Evolutionary conservation across 2,888 invertebrate species (phyloP).

Genomic region (Phorcus lineatus): DNA sequence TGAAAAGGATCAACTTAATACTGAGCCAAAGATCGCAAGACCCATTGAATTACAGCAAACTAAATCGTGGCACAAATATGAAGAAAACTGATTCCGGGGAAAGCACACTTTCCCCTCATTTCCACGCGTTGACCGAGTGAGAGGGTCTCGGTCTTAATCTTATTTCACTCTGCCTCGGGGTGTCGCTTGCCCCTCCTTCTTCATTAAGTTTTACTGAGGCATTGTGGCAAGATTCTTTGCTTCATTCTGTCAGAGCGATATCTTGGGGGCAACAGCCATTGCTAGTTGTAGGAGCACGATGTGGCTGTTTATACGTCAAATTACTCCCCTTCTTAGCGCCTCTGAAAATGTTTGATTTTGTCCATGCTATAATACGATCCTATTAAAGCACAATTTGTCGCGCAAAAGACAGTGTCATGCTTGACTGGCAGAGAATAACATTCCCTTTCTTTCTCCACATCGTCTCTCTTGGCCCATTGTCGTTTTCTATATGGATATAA

Average conservation of each 20-base stretch:
- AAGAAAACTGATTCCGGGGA: slow-evolving; percentile 10
- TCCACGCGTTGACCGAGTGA: not conserved
- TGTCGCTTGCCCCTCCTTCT: slow-evolving; percentile 10
- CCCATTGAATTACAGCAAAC: not conserved
- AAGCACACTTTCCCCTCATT: not conserved
- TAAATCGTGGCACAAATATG: not conserved
- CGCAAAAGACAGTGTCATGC: slow-evolving; percentile 3
- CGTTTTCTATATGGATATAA: slow-evolving; percentile 14
- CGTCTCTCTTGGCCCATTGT: not conserved
- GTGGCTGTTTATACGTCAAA: slow-evolving; percentile 20
- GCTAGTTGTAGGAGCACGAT: slow-evolving; percentile 1
- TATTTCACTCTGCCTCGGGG: not conserved
- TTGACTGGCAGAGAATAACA: slow-evolving; percentile 3
- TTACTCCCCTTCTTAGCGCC: slow-evolving; percentile 12
- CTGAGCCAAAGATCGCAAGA: not conserved
- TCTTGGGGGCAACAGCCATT: slow-evolving; percentile 7
- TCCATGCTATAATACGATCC: slow-evolving; percentile 20
- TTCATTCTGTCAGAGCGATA: not conserved
- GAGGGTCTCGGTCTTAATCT: not conserved
- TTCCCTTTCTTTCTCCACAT: not conserved
- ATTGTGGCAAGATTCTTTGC: slow-evolving; percentile 8
- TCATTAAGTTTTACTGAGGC: slow-evolving; percentile 10
- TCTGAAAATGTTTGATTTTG: slow-evolving; percentile 21
- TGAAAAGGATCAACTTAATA: slow-evolving; percentile 6
- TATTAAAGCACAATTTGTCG: slow-evolving; percentile 19